Conservation (phyloP, 2,113 vertebrate genomes). For the Alectura lathami region DNA sequence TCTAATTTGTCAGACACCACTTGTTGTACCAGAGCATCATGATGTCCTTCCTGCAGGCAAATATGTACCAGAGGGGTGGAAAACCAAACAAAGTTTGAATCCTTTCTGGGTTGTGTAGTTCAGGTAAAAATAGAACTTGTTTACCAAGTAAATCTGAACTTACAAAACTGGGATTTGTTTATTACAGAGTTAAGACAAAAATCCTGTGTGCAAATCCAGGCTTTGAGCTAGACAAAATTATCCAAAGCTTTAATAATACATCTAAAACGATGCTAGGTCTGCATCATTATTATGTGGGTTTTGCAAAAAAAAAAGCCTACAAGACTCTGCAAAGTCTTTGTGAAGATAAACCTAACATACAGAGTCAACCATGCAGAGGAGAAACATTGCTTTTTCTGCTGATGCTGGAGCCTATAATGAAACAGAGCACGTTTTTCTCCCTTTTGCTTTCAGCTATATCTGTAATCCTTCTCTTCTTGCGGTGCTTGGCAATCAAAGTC, state of each 20-base stretch:
- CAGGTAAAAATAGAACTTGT: neutral
- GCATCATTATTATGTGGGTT: neutral
- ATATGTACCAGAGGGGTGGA: fast-evolving
- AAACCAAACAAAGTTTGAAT: neutral
- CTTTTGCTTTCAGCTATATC: neutral
- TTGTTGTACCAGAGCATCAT: neutral
- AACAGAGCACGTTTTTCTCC: neutral
- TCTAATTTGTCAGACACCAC: neutral
- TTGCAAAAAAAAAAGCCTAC: neutral
- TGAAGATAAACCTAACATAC: neutral
- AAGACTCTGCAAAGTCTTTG: neutral
- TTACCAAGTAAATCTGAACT: neutral
- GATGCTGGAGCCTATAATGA: neutral
- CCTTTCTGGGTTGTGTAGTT: neutral
- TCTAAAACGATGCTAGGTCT: neutral
- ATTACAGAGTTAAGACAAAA: neutral
- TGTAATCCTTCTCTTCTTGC: neutral
- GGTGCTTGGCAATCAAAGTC: neutral
- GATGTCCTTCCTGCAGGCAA: neutral
- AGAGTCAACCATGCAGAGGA: neutral
- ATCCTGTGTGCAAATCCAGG: no score
- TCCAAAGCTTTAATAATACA: neutral
- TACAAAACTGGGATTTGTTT: neutral
- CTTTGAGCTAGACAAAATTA: neutral
- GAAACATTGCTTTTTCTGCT: neutral